phyloP scores from a whole-genome alignment of 1,140 invertebrate genomes.

The Aphis craccivora region DNA sequence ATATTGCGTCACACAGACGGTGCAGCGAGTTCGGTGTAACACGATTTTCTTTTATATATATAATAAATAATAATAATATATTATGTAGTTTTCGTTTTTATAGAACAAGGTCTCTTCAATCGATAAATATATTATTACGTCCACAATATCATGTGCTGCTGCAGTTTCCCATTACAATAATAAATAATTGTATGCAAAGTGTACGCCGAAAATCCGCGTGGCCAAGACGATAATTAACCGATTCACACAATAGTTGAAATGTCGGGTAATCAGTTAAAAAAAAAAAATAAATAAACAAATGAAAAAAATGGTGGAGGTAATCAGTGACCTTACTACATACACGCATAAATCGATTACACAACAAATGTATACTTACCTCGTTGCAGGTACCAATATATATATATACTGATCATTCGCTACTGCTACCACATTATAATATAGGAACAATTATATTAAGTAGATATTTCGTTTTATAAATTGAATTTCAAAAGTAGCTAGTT shows the following conservation, averaged over 20 bases:
- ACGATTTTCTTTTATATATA: slow-evolving; percentile 19
- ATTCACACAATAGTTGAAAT: background rate
- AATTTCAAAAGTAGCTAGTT: background rate
- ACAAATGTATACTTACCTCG: background rate
- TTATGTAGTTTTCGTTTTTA: slow-evolving; percentile 12
- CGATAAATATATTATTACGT: background rate
- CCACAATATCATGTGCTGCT: background rate
- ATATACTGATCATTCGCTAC: background rate
- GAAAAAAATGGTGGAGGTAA: background rate
- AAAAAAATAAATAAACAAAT: slow-evolving; percentile 1
- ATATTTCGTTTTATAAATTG: background rate
- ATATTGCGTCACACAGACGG: background rate
- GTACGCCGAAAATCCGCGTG: slow-evolving; percentile 40
- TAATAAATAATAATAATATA: background rate
- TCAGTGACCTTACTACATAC: slow-evolving; percentile 15
- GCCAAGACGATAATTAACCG: slow-evolving; percentile 30
- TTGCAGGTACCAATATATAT: no score
- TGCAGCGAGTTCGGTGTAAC: background rate
- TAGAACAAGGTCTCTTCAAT: slow-evolving; percentile 53
- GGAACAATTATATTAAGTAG: background rate
- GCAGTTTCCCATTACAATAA: slow-evolving; percentile 6
- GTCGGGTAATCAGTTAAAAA: slow-evolving; percentile 16
- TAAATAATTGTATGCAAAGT: slow-evolving; percentile 19
- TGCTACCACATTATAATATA: background rate
- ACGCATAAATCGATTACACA: slow-evolving; percentile 31